Evolutionary conservation across 2,888 invertebrate genomes (phyloP).

Genomic region (Drosophila sordidula): DNA sequence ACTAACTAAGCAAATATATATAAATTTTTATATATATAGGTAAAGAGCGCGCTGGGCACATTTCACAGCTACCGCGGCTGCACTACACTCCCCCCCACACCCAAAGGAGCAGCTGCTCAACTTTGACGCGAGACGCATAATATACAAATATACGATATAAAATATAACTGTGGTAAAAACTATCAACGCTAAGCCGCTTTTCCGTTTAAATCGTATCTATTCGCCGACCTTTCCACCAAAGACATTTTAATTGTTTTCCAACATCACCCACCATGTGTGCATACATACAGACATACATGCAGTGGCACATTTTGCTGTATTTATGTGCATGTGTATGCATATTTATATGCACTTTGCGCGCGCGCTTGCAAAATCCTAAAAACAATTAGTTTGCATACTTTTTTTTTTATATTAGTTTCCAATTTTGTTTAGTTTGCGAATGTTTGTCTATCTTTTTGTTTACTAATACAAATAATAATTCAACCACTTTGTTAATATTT

Average conservation of each 20-base stretch:
- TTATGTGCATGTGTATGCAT: neutral
- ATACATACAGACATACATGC: constrained; percentile 15
- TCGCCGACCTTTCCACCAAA: constrained; percentile 29
- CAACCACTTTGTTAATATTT: constrained; percentile 85
- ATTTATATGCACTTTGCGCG: constrained; percentile 54
- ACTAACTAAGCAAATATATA: constrained; percentile 16
- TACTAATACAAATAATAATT: constrained; percentile 82
- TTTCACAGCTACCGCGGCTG: neutral
- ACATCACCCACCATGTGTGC: constrained; percentile 1
- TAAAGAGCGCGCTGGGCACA: constrained; percentile 28
- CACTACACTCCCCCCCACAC: constrained; percentile 6
- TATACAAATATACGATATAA: constrained; percentile 4
- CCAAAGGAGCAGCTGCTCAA: constrained; percentile 8
- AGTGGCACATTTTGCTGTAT: constrained; percentile 8
- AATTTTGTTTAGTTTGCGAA: constrained; percentile 31
- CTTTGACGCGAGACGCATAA: constrained; percentile 3
- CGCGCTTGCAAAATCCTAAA: constrained; percentile 55
- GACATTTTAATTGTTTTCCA: constrained; percentile 30
- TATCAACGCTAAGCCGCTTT: constrained; percentile 15
- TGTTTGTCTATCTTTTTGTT: constrained; percentile 57
- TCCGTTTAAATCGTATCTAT: constrained; percentile 21
- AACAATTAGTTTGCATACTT: constrained; percentile 33
- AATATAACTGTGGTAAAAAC: constrained; percentile 28
- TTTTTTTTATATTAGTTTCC: constrained; percentile 1
- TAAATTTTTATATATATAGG: constrained; percentile 29